Percentiles rank a stretch among this genome's conserved stretches.
These are phyloP conservation scores for Cinclus mexicanus DNA, from an alignment of 2,113 vertebrate genomes.

Conservation along the genomic window DNA sequence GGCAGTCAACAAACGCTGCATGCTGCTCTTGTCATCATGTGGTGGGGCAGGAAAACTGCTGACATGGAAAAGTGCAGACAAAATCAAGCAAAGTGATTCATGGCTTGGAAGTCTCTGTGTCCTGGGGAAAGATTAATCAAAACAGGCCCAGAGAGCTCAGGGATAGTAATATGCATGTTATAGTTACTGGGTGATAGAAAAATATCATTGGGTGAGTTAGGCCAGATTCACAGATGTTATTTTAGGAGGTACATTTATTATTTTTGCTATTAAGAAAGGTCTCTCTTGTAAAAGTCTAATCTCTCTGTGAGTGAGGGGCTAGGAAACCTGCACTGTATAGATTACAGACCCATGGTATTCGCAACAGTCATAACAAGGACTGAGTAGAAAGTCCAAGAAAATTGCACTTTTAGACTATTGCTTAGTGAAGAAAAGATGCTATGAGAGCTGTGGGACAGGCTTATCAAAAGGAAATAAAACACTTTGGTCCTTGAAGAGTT, in stretches of 20 bases:
- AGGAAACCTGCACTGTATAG: not conserved
- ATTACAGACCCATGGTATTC: not conserved
- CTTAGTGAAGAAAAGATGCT: constrained; percentile 15
- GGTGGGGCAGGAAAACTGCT: constrained; percentile 53
- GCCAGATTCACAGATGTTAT: constrained; percentile 12
- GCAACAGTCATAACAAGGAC: not conserved
- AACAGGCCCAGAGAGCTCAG: constrained; percentile 6
- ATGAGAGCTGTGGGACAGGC: constrained; percentile 14
- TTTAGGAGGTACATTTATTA: constrained; percentile 44
- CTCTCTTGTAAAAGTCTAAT: constrained; percentile 51
- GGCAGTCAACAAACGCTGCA: constrained; percentile 7
- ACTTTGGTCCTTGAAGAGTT: constrained; percentile 10
- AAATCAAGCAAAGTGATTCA: constrained; percentile 59
- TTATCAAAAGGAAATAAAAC: constrained; percentile 56
- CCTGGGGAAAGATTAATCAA: constrained; percentile 57
- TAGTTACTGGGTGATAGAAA: constrained; percentile 53
- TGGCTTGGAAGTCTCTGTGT: constrained; percentile 45
- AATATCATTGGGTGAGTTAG: constrained; percentile 7
- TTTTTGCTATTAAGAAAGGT: constrained; percentile 29
- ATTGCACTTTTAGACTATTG: not conserved
- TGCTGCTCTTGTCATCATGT: constrained; percentile 58
- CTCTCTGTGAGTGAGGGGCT: not conserved
- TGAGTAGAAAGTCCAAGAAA: constrained; percentile 14
- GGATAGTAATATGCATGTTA: constrained; percentile 7
- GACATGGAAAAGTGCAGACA: constrained; percentile 56